These are phyloP conservation scores for Diacarnus erythraeanus DNA, from an alignment of 37 sponge, comb jelly and placozoan species.

Conservation along the genomic window DNA sequence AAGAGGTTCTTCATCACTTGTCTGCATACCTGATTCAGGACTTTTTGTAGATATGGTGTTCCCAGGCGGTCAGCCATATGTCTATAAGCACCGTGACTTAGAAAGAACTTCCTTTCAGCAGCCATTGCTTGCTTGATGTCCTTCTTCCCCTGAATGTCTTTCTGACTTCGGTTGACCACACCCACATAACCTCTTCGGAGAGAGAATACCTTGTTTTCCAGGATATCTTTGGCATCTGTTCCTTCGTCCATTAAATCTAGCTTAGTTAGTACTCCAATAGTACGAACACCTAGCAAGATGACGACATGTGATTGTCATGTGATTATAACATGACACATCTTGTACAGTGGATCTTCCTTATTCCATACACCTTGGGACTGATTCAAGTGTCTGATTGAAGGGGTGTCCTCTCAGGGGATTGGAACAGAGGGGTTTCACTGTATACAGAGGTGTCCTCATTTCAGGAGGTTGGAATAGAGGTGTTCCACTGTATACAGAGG, in stretches of 20 bases:
- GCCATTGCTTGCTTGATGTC: slow-evolving; percentile 98
- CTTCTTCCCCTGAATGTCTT: slow-evolving; percentile 96
- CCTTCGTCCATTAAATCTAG: slow-evolving; percentile 99
- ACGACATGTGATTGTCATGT: too few species aligned
- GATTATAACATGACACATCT: too few species aligned
- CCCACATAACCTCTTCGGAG: slow-evolving; percentile 95
- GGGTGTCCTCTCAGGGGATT: too few species aligned
- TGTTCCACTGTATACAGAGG: too few species aligned
- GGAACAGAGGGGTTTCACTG: too few species aligned
- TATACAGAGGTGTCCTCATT: too few species aligned
- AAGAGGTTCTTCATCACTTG: not conserved
- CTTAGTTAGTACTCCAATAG: slow-evolving; percentile 96
- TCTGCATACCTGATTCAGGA: slow-evolving; percentile 83
- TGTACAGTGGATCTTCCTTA: too few species aligned
- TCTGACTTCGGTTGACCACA: slow-evolving; percentile 98
- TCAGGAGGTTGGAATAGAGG: too few species aligned
- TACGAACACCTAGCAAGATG: slow-evolving; percentile 70
- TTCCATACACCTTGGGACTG: too few species aligned
- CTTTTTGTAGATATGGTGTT: slow-evolving; percentile 90
- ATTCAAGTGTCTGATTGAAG: too few species aligned
- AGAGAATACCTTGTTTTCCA: slow-evolving; percentile 94
- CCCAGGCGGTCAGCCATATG: slow-evolving; percentile 97
- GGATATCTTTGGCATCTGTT: slow-evolving; percentile 90
- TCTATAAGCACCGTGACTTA: slow-evolving; percentile 92
- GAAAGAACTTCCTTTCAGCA: slow-evolving; percentile 94